A percentile compares a stretch with the other conserved stretches of the same genome.
Conservation (phyloP, 1,140 invertebrate species). For the Drosophila aff. region DNA sequence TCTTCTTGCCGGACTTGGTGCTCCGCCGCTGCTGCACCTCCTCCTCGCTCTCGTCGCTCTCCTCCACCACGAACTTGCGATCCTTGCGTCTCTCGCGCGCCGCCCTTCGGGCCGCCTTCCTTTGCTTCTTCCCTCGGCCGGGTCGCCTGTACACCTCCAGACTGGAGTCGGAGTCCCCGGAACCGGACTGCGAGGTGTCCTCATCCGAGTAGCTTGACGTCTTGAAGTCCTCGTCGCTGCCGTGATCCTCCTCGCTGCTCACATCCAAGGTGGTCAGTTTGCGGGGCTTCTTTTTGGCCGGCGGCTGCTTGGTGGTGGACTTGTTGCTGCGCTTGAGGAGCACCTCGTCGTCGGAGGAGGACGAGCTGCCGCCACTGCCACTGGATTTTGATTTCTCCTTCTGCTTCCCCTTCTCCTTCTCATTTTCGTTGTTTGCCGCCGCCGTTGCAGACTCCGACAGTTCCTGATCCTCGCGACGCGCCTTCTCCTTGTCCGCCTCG, state of each 20-base stretch:
- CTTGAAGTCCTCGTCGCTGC: conserved; percentile 94
- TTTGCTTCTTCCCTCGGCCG: conserved; percentile 66
- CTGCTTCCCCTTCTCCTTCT: conserved; percentile 76
- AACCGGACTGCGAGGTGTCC: conserved; percentile 67
- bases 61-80: conserved; percentile 80
- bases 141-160: conserved; percentile 71
- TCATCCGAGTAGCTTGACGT: conserved; percentile 85
- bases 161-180: conserved; percentile 78
- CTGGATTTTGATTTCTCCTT: conserved; percentile 30
- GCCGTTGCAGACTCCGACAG: conserved; percentile 34
- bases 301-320: conserved; percentile 38
- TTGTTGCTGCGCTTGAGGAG: conserved; percentile 62
- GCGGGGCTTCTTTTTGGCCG: conserved; percentile 88
- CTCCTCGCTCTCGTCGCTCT: conserved; percentile 79
- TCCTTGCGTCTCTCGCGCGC: conserved; percentile 76
- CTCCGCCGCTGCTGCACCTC: conserved; percentile 48
- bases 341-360: conserved; percentile 58
- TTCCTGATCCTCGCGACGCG: conserved; percentile 68
- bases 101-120: conserved; percentile 71
- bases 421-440: conserved; percentile 74
- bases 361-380: conserved; percentile 30
- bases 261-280: conserved; percentile 93
- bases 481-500: conserved; percentile 91
- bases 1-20: conserved; percentile 70
- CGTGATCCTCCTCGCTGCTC: conserved; percentile 92